Evolutionary conservation across 2,888 invertebrate species (phyloP).

Genomic region (Argyra leucocephala): DNA sequence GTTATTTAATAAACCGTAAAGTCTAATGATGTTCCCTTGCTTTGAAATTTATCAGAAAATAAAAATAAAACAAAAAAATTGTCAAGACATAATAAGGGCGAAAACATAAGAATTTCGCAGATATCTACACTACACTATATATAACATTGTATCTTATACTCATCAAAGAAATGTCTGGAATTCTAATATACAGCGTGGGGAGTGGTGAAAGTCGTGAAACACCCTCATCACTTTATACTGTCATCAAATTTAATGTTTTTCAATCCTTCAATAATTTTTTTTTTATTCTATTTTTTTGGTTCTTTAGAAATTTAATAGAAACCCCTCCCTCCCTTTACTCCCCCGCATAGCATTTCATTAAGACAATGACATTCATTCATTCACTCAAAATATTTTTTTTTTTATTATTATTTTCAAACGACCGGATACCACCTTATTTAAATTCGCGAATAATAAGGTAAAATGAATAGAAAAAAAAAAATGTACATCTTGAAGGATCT

Average conservation of each 20-base stretch:
- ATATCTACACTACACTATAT: neutral
- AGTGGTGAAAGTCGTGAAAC: neutral
- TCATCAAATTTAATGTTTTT: neutral
- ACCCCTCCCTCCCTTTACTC: neutral
- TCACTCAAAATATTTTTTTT: neutral
- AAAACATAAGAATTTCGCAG: neutral
- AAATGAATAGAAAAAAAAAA: neutral
- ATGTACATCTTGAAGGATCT: neutral
- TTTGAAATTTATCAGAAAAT: neutral
- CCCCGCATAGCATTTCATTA: no score
- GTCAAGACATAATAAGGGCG: neutral
- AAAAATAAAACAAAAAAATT: neutral
- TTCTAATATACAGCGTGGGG: neutral
- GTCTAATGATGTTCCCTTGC: neutral
- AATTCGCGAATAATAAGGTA: slow-evolving; percentile 4
- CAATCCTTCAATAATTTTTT: neutral
- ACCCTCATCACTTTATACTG: neutral
- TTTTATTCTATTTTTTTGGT: neutral
- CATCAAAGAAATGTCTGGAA: neutral
- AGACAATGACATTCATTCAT: no score
- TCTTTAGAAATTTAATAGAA: neutral
- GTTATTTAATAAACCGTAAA: slow-evolving; percentile 10
- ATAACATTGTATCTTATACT: neutral
- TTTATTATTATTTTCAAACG: neutral
- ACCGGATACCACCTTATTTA: slow-evolving; percentile 6